These are phyloP conservation scores for Trissolcus basalis DNA, from an alignment of 1,140 invertebrate species.

Conservation along the genomic window DNA sequence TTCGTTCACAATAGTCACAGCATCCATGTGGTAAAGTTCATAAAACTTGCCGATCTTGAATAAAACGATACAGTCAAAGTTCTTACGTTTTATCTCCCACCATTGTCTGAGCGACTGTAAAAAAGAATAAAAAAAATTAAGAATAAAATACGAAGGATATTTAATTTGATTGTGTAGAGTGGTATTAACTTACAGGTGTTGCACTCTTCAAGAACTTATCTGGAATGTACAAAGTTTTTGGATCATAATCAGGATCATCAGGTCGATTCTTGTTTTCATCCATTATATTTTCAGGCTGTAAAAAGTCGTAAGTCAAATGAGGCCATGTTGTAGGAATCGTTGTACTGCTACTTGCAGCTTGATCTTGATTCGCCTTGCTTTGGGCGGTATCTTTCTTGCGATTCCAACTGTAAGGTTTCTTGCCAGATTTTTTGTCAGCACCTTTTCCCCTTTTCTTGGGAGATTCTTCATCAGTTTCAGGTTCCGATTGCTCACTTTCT, in stretches of 20 bases:
- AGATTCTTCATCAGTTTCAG: neutral
- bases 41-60: conserved; percentile 99
- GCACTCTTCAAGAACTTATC: conserved; percentile 82
- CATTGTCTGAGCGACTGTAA: conserved; percentile 91
- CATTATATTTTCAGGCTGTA: conserved; percentile 87
- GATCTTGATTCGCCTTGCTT: neutral
- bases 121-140: conserved; percentile 78
- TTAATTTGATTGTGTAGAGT: no score
- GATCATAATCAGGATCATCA: conserved; percentile 91
- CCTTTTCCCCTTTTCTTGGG: neutral
- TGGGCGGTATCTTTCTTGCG: neutral
- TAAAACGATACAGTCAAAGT: conserved; percentile 96
- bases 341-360: neutral
- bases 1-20: conserved; percentile 92
- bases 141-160: neutral
- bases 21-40: conserved; percentile 99
- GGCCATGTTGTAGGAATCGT: conserved; percentile 79
- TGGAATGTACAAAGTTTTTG: conserved; percentile 90
- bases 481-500: neutral
- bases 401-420: neutral
- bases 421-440: neutral
- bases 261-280: conserved; percentile 82
- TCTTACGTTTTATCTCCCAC: conserved; percentile 95
- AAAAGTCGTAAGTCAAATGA: conserved; percentile 87
- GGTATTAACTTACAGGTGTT: conserved; percentile 82